Base-by-base conservation (phyloP, 1,140 invertebrate genomes). In the Planococcus citri region DNA sequence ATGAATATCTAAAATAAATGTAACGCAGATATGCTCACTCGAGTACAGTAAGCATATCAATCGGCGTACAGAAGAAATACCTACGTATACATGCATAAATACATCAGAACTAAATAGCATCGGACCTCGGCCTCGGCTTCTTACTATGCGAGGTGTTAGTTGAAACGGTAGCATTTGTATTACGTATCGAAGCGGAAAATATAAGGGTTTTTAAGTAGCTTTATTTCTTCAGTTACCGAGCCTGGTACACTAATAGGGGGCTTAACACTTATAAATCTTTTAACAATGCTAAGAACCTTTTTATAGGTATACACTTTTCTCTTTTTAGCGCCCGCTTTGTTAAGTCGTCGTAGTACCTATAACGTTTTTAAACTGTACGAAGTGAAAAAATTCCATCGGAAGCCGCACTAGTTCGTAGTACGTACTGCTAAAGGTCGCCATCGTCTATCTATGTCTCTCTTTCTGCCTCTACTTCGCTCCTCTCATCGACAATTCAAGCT, bases 281-380 rank as follows among this genome's bases (percentile, higher is more conserved):
- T 64, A 64, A 64, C 60, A 64, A 64, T 64, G 60, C 60, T 64
- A 64, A 64, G 60, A 64, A 64, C 60, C 60, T 64, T 64, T 64
- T 27, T 24, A 51, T 51, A 24, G 17, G 51, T 58, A 58, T 58
- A 58, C 3, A n/a, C n/a, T n/a, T n/a, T n/a, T n/a, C n/a, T n/a
- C n/a, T n/a, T n/a, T 20, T 58, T 6, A 6, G 17, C 17, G 51
- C 51, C 17, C 33, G 6, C 33, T 25, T 64, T 64, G 60, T 64
- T 64, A 24, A 27, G 60, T 64, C 60, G 21, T n/a, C n/a, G n/a
- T n/a, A n/a, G n/a, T n/a, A n/a, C n/a, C n/a, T n/a, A n/a, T 64
- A 64, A 64, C 60, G 60, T 64, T 64, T 64, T 64, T 64, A 64
- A 64, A 64, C 60, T 24, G 25, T 21, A n/a, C n/a, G n/a, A n/a